A percentile compares a stretch with the other conserved stretches of the same genome.
These are phyloP conservation scores for Bucco capensis DNA, from an alignment of 2,113 vertebrate species.

Conservation along the genomic window DNA sequence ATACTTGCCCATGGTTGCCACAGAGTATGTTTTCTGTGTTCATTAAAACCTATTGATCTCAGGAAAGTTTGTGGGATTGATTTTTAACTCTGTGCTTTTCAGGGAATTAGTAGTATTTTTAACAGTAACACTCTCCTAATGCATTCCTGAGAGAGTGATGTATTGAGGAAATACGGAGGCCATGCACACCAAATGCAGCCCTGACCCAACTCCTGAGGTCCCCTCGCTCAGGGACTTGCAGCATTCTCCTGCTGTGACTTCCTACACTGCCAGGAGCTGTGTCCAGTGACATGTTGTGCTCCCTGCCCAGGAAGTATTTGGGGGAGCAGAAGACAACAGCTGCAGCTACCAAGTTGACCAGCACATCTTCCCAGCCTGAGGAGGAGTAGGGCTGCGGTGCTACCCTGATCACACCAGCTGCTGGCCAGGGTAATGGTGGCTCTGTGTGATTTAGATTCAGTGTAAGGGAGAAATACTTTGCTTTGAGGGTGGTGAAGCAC, in stretches of 20 bases:
- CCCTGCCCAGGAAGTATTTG: neutral
- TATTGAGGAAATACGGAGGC: neutral
- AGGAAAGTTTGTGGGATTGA: constrained; percentile 43
- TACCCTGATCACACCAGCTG: fast-evolving
- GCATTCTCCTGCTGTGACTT: neutral
- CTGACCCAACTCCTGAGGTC: neutral
- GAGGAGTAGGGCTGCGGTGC: neutral
- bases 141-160: neutral
- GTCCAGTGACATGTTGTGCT: fast-evolving
- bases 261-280: fast-evolving
- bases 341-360: fast-evolving
- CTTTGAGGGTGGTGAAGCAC: neutral
- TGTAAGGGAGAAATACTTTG: neutral
- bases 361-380: fast-evolving
- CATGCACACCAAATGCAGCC: neutral
- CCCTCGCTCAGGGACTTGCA: fast-evolving
- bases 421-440: neutral
- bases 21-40: constrained; percentile 31
- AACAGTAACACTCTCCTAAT: neutral
- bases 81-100: constrained; percentile 31
- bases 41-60: constrained; percentile 49
- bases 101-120: constrained; percentile 29
- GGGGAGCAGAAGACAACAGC: neutral
- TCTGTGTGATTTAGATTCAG: neutral
- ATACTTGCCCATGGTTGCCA: neutral